A percentile compares a stretch with the other conserved stretches of the same genome.
These are phyloP conservation scores for Pocillopora verrucosa DNA, from an alignment of 64 coral and sea anemone genomes.

Conservation along the genomic window DNA sequence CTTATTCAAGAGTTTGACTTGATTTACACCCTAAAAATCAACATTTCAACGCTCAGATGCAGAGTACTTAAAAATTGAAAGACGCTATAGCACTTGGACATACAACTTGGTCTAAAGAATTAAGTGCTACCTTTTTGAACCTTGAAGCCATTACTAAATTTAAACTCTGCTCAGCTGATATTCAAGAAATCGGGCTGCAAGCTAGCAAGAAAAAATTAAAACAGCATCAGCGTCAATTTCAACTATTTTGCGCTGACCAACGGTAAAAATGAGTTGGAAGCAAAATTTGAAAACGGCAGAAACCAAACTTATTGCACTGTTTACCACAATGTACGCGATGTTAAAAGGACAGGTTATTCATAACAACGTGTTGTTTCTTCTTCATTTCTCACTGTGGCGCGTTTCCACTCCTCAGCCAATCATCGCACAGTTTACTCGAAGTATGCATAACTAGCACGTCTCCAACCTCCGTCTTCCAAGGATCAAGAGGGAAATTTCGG, in stretches of 20 bases:
- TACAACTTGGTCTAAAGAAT: too few species aligned
- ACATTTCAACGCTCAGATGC: neutral
- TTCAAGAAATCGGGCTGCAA: neutral
- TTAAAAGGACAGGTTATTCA: too few species aligned
- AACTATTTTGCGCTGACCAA: too few species aligned
- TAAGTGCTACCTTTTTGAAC: conserved; percentile 8
- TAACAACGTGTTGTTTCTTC: neutral
- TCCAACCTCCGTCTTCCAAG: neutral
- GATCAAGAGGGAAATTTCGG: too few species aligned
- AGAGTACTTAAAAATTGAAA: neutral
- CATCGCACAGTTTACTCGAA: neutral
- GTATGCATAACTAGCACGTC: neutral
- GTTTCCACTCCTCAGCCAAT: neutral
- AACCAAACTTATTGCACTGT: too few species aligned
- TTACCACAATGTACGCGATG: too few species aligned
- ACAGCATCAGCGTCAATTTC: too few species aligned
- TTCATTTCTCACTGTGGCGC: neutral
- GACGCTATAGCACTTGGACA: neutral
- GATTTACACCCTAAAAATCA: conserved; percentile 25
- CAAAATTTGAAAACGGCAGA: too few species aligned
- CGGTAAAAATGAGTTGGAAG: too few species aligned
- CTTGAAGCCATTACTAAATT: neutral
- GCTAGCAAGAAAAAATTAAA: too few species aligned
- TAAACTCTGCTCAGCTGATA: neutral
- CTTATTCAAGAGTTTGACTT: neutral